A percentile compares a stretch with the other conserved stretches of the same genome.
Evolutionary conservation across 2,113 vertebrate species (phyloP).

Genomic region (Apistogramma diplotaenia): DNA sequence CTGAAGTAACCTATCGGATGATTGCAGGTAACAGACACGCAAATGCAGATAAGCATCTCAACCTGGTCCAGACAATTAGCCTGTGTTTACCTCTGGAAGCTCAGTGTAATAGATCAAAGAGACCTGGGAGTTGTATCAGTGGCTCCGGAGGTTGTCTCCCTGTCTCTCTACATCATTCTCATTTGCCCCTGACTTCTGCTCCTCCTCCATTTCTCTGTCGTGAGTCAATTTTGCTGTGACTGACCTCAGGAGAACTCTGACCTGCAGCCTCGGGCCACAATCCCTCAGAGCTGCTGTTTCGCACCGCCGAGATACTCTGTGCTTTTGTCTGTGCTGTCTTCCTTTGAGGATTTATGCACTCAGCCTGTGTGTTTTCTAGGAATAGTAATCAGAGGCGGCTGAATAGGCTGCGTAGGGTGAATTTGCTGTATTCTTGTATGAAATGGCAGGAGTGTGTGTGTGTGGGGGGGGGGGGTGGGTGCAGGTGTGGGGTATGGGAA

Average conservation of each 20-base stretch:
- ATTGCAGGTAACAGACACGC: constrained; percentile 75
- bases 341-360: constrained; percentile 12
- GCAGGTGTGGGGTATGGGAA: background rate
- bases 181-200: background rate
- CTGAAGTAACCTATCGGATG: constrained; percentile 74
- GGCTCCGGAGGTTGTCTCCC: constrained; percentile 56
- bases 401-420: background rate
- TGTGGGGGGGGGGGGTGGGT: too few species aligned
- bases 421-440: background rate
- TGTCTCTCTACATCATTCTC: constrained; percentile 52
- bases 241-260: constrained; percentile 57
- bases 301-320: background rate
- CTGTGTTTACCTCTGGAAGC: constrained; percentile 87
- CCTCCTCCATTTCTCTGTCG: constrained; percentile 16
- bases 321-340: background rate
- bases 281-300: constrained; percentile 24
- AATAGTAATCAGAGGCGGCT: background rate
- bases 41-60: constrained; percentile 83
- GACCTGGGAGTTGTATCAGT: constrained; percentile 47
- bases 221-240: constrained; percentile 18
- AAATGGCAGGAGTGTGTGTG: background rate
- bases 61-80: constrained; percentile 88
- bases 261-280: constrained; percentile 32
- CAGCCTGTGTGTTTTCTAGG: background rate
- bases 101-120: constrained; percentile 81